Conservation (phyloP, 2,888 invertebrate species). For the Drosophila formosana region DNA sequence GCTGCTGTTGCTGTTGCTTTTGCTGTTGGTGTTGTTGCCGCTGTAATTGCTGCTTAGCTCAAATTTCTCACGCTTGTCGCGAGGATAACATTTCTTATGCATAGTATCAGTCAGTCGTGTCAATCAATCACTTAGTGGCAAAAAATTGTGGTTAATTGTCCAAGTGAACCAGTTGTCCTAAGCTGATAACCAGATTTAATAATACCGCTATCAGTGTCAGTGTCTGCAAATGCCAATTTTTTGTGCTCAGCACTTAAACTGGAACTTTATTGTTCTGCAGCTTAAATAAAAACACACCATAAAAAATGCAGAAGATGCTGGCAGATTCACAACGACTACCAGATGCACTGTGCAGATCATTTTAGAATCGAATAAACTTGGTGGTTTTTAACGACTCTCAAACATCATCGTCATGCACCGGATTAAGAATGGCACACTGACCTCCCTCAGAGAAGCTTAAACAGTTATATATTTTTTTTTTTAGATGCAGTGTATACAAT, state of each 20-base stretch:
- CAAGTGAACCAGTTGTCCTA: conserved; percentile 15
- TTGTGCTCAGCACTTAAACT: conserved; percentile 13
- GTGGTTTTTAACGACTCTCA: not conserved
- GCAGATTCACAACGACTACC: not conserved
- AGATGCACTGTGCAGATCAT: not conserved
- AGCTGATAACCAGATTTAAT: conserved; percentile 13
- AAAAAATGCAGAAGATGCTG: not conserved
- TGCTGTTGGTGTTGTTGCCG: conserved; percentile 20
- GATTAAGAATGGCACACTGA: not conserved
- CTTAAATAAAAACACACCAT: not conserved
- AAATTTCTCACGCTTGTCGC: conserved; percentile 74
- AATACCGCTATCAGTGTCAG: conserved; percentile 6
- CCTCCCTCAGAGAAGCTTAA: not conserved
- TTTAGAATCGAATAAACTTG: too few species aligned
- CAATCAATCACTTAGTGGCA: conserved; percentile 29
- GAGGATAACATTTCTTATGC: conserved; percentile 42
- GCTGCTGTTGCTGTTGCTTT: conserved; percentile 19
- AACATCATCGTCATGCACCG: not conserved
- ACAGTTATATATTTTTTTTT: not conserved
- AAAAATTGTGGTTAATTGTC: conserved; percentile 12
- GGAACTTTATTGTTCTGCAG: conserved; percentile 16
- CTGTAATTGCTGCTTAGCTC: conserved; percentile 55
- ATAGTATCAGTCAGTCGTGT: conserved; percentile 9
- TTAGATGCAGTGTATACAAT: not conserved
- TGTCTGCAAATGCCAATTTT: conserved; percentile 7